Base-by-base conservation (phyloP, 1,140 invertebrate species). In the Portunus trituberculatus region DNA sequence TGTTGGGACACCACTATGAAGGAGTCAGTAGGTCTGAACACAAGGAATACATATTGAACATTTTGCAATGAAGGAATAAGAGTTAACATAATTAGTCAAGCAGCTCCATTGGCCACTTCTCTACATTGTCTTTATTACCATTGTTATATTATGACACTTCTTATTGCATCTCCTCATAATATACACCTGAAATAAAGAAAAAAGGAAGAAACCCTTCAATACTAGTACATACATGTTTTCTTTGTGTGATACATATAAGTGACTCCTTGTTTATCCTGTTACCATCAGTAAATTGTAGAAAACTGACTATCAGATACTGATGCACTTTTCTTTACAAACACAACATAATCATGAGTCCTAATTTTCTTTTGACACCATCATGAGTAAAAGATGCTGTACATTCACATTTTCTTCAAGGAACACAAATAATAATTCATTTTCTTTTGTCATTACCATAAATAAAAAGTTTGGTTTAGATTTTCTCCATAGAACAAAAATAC, bases 131-230 rank as follows among this genome's bases (percentile, higher is more conserved):
- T n/a, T n/a, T 25, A n/a, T 76, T 25, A 76, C 67, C 25, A 1
- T n/a, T n/a, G 25, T 76, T 7, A 76, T 20, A n/a, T 76, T 7
- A 76, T 25, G 20, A 76, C n/a, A n/a, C 8, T 1, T 76, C 67
- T 76, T 76, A n/a, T n/a, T 76, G 67, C 67, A 76, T 76, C 67
- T 76, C 67, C n/a, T 76, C 67, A 8, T n/a, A 76, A n/a, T 76
- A 20, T 12, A 76, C n/a, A n/a, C 67, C 20, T 76, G 20, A n/a
- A 25, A 12, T n/a, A n/a, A 76, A 25, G 12, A 20, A 14, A 59
- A 59, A 59, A 59, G 0, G 16, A 14, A 14, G 12, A 59, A 59
- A 59, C 3, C 16, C 10, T 59, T 59, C 52, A 59, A 39, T 39
- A 39, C 39, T 39, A 39, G 39, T 39, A 39, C 39, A 39, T 39